Evolutionary conservation across 53 echinoderm and acorn worm genomes (phyloP).

Genomic region (Paracentrotus lividus): DNA sequence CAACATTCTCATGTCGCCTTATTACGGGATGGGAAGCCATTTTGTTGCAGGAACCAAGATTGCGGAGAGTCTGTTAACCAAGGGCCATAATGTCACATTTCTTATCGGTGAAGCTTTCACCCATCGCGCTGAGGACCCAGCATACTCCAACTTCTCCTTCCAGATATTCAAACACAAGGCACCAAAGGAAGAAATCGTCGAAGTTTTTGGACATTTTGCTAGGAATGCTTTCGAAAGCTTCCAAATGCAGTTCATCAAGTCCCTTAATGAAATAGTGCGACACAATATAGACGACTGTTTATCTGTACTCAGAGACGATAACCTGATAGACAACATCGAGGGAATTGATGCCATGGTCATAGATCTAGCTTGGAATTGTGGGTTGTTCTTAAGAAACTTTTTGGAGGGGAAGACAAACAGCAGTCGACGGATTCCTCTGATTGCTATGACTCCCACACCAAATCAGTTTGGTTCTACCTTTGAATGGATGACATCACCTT

Average conservation of each 20-base stretch:
- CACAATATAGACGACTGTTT: not conserved
- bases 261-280: not conserved
- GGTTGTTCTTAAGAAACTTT: not conserved
- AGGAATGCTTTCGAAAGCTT: not conserved
- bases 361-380: conserved; percentile 36
- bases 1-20: conserved; percentile 24
- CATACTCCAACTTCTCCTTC: conserved; percentile 30
- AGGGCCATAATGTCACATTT: conserved; percentile 22
- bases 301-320: not conserved
- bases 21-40: conserved; percentile 52
- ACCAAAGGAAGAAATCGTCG: not conserved
- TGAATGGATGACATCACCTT: not conserved
- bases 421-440: not conserved
- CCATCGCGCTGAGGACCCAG: conserved; percentile 23
- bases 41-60: conserved; percentile 10
- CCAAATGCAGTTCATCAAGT: not conserved
- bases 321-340: not conserved
- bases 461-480: not conserved
- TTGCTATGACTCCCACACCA: not conserved
- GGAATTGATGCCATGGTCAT: conserved; percentile 3
- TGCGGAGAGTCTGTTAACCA: not conserved
- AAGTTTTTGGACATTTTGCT: not conserved
- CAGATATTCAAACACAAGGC: conserved; percentile 20
- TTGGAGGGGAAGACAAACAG: not conserved
- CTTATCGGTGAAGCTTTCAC: conserved; percentile 28